These are phyloP conservation scores for Drosophila neocordata DNA, from an alignment of 1,140 invertebrate species.

Conservation along the genomic window DNA sequence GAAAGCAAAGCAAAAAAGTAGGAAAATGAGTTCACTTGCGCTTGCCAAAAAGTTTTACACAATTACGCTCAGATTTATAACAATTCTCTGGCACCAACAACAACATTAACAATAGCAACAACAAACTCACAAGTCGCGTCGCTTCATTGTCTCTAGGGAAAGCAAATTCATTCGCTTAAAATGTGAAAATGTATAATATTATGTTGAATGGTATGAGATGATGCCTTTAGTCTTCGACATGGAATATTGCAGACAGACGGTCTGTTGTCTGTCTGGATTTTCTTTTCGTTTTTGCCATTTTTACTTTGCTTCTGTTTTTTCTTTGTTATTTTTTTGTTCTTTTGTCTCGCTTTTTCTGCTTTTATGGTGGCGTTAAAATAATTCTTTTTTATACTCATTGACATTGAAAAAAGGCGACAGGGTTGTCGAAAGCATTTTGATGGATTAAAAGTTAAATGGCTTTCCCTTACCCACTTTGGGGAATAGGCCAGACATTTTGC, in stretches of 20 bases:
- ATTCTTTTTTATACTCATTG: conserved; percentile 55
- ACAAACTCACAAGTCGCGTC: conserved; percentile 28
- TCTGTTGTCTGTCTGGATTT: conserved; percentile 26
- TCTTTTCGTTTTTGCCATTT: conserved; percentile 29
- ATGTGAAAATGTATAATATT: conserved; percentile 39
- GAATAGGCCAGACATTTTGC: conserved; percentile 17
- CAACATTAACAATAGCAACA: background rate
- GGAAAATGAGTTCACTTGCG: conserved; percentile 6
- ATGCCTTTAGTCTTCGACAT: conserved; percentile 48
- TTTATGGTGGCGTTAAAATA: conserved; percentile 46
- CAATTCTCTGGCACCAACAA: conserved; percentile 35
- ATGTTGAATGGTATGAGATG: conserved; percentile 56
- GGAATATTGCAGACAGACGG: conserved; percentile 35
- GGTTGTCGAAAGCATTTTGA: conserved; percentile 55
- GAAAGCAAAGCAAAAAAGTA: background rate
- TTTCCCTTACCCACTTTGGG: conserved; percentile 30
- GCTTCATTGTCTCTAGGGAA: conserved; percentile 35
- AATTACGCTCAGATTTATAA: conserved; percentile 67
- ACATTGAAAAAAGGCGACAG: conserved; percentile 32
- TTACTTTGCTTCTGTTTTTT: conserved; percentile 16
- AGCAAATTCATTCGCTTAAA: conserved; percentile 55
- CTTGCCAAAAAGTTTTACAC: conserved; percentile 46
- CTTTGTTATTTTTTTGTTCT: conserved; percentile 15
- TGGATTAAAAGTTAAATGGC: conserved; percentile 75
- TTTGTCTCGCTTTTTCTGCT: conserved; percentile 10